phyloP scores from a whole-genome alignment of 1,140 invertebrate species.

The Euwallacea similis region DNA sequence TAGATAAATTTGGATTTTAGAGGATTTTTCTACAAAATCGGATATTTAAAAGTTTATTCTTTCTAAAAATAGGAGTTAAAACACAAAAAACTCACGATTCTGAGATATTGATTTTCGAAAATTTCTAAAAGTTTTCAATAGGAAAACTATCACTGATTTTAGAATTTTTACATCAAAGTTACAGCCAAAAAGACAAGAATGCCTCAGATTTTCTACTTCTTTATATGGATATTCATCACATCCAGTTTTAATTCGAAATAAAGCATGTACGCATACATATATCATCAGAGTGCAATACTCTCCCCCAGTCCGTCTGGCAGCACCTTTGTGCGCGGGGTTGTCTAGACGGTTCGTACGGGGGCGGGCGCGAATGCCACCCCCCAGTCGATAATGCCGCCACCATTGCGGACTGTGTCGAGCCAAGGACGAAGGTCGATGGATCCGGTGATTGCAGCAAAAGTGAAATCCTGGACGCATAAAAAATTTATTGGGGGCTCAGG shows the following conservation, averaged over 20 bases:
- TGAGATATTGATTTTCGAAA: no score
- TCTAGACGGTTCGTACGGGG: slow-evolving; percentile 30
- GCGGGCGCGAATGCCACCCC: slow-evolving; percentile 11
- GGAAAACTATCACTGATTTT: no score
- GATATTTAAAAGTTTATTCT: no score
- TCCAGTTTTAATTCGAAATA: slow-evolving; percentile 12
- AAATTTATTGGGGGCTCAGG: not conserved
- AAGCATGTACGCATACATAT: slow-evolving; percentile 12
- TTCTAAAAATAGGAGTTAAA: no score
- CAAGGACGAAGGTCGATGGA: slow-evolving; percentile 38
- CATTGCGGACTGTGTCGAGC: slow-evolving; percentile 32
- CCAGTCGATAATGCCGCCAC: slow-evolving; percentile 32
- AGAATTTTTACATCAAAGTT: no score
- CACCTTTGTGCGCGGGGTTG: slow-evolving; percentile 37
- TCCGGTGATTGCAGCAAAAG: slow-evolving; percentile 28
- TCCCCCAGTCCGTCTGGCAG: slow-evolving; percentile 26
- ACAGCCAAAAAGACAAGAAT: no score
- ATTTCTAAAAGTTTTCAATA: no score
- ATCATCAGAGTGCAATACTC: slow-evolving; percentile 30
- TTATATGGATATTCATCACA: not conserved
- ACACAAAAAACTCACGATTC: no score
- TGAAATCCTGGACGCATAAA: slow-evolving; percentile 30
- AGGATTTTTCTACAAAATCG: no score
- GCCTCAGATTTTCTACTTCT: no score
- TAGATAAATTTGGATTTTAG: no score